Conservation (phyloP, 2,113 vertebrate species). For the Paedocypris sp. region DNA sequence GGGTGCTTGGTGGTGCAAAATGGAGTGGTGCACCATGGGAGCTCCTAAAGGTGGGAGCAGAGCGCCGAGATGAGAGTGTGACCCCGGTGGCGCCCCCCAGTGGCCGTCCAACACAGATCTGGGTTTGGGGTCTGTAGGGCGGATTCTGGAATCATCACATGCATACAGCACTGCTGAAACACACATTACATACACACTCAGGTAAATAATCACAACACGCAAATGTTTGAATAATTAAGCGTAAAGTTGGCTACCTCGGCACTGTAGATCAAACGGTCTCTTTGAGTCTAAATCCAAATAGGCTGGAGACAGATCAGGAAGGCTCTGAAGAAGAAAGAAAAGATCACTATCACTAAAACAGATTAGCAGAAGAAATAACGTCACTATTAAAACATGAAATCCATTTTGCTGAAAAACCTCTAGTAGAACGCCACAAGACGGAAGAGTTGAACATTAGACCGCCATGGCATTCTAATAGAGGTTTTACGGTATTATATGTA, state of each 20-base stretch:
- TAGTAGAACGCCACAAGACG: no score
- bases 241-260: slow-evolving; percentile 70
- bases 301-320: slow-evolving; percentile 65
- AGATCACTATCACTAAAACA: no score
- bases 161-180: slow-evolving; percentile 2
- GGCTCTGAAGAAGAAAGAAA: slow-evolving; percentile 35
- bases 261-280: slow-evolving; percentile 69
- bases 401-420: no score
- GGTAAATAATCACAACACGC: no score
- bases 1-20: slow-evolving; percentile 76
- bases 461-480: no score
- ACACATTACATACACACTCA: no score
- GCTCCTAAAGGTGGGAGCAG: slow-evolving; percentile 43
- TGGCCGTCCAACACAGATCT: slow-evolving; percentile 34
- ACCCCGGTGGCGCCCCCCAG: slow-evolving; percentile 69
- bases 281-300: slow-evolving; percentile 77
- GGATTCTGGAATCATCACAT: slow-evolving; percentile 27
- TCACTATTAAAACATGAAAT: no score
- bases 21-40: slow-evolving; percentile 75
- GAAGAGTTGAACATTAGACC: no score
- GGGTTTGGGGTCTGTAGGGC: slow-evolving; percentile 9
- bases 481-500: no score
- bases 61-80: slow-evolving; percentile 38
- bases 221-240: not conserved
- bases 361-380: no score